Evolutionary conservation across 2,888 invertebrate genomes (phyloP).

Genomic region (Diarsia dahlii): DNA sequence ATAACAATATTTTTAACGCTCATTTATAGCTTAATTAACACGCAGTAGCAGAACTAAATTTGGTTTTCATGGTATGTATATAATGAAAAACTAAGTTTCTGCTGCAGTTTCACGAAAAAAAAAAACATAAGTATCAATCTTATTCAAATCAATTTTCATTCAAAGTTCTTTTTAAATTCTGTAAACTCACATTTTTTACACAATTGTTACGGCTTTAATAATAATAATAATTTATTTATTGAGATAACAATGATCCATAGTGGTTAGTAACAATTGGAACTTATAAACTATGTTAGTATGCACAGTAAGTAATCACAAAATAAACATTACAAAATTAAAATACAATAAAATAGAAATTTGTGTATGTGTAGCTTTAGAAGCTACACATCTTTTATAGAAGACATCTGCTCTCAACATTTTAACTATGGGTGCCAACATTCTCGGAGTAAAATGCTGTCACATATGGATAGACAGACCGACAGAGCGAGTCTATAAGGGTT

Average conservation of each 20-base stretch:
- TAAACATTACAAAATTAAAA: too few relatives aligned
- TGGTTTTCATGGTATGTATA: neutral
- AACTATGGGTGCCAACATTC: neutral
- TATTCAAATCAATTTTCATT: neutral
- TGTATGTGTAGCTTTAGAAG: too few relatives aligned
- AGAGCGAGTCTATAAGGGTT: neutral
- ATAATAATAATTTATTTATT: too few relatives aligned
- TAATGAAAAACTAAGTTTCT: neutral
- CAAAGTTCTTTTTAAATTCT: neutral
- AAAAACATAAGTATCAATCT: neutral
- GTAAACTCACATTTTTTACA: neutral
- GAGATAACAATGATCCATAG: too few relatives aligned
- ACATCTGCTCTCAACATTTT: neutral
- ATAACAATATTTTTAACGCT: neutral
- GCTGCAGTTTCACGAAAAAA: neutral
- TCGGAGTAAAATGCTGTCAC: neutral
- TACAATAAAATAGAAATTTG: too few relatives aligned
- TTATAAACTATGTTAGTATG: too few relatives aligned
- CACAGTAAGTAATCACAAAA: too few relatives aligned
- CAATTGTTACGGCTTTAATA: neutral
- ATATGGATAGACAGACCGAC: neutral
- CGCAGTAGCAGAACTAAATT: neutral
- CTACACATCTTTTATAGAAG: neutral
- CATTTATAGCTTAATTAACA: neutral
- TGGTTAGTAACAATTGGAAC: too few relatives aligned